These are phyloP conservation scores for Cephalopterus ornatus DNA, from an alignment of 2,113 vertebrate species.

Conservation along the genomic window DNA sequence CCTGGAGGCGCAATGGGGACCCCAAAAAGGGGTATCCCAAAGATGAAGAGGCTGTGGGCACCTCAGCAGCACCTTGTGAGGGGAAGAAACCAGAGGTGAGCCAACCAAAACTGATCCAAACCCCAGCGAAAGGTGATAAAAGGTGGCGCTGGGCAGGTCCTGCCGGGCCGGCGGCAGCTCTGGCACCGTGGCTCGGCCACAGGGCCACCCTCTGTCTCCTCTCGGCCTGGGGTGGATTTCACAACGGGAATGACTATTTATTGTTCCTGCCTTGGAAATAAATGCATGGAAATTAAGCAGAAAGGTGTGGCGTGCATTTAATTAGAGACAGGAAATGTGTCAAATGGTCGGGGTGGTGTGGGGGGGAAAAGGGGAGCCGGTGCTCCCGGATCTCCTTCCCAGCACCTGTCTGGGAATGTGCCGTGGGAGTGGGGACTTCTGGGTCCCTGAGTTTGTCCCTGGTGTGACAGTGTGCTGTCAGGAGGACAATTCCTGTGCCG, in stretches of 20 bases:
- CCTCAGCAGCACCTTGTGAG: not conserved
- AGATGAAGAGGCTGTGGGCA: not conserved
- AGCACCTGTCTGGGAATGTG: not conserved
- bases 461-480: not conserved
- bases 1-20: accelerated
- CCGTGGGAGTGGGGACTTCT: not conserved
- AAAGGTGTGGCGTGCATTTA: conserved; percentile 21
- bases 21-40: not conserved
- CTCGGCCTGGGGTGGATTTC: conserved; percentile 8
- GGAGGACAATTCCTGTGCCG: not conserved
- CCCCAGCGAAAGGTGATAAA: not conserved
- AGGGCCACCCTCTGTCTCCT: not conserved
- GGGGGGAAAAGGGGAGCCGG: not conserved
- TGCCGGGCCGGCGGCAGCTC: not conserved
- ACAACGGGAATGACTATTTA: conserved; percentile 21
- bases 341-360: not conserved
- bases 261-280: conserved; percentile 15
- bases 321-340: conserved; percentile 49
- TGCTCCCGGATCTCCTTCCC: not conserved
- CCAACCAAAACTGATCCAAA: accelerated
- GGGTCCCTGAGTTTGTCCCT: not conserved
- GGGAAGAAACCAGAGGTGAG: not conserved
- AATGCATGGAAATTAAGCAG: conserved; percentile 2
- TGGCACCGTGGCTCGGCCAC: not conserved
- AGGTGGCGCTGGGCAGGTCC: not conserved